Evolutionary conservation across 2,113 vertebrate genomes (phyloP).

Genomic region (Phaetusa simplex): DNA sequence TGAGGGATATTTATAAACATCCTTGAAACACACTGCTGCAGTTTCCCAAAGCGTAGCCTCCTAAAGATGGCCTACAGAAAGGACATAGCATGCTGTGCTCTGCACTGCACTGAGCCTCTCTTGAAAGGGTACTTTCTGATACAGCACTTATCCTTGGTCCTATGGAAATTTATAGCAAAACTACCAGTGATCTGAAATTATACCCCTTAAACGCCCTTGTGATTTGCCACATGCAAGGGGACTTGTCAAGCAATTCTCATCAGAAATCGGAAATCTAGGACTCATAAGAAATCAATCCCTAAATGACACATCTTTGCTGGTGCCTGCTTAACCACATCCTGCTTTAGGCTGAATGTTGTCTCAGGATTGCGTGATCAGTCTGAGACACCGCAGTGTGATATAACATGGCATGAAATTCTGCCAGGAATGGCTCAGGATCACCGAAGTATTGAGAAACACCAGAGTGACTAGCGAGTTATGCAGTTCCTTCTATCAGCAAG

Average conservation of each 20-base stretch:
- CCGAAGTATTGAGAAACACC: constrained; percentile 3
- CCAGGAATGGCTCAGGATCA: constrained; percentile 18
- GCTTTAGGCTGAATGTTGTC: not conserved
- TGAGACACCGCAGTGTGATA: not conserved
- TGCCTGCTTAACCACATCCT: constrained; percentile 25
- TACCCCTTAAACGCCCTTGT: not conserved
- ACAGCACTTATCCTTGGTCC: not conserved
- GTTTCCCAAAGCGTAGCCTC: not conserved
- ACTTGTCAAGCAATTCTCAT: not conserved
- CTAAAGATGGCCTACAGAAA: not conserved
- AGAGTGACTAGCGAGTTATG: constrained; percentile 25
- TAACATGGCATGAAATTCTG: constrained; percentile 9
- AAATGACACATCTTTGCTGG: not conserved
- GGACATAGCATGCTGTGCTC: not conserved
- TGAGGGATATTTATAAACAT: not conserved
- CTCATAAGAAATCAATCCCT: not conserved
- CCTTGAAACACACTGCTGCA: not conserved
- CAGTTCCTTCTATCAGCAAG: constrained; percentile 10
- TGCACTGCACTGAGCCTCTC: not conserved
- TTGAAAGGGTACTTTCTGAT: not conserved
- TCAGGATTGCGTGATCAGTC: not conserved
- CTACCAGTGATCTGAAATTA: not conserved
- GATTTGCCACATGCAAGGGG: not conserved
- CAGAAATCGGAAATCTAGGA: not conserved
- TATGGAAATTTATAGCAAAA: not conserved